Conservation (phyloP, 2,797 vertebrate species). For the Alfaro cultratus region DNA sequence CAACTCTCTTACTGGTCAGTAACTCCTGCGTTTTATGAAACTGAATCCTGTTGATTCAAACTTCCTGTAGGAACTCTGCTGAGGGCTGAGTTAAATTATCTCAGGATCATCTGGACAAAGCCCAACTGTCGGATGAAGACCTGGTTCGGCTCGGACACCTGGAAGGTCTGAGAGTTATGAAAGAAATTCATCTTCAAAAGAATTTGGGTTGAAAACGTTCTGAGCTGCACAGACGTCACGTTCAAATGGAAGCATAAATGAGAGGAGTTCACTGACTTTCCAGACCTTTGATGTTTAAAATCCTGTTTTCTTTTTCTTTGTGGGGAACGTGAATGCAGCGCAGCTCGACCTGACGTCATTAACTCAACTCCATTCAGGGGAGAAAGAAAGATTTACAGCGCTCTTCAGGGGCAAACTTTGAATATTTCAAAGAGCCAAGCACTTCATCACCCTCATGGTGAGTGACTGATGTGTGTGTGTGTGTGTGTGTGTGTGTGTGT, state of each 20-base stretch:
- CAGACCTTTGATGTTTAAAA: not conserved
- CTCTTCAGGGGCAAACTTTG: not conserved
- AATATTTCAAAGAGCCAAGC: not conserved
- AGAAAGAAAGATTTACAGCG: not conserved
- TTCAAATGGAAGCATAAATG: not conserved
- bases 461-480: not conserved
- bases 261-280: not conserved
- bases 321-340: not conserved
- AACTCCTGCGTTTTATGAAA: not conserved
- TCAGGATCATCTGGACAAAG: not conserved
- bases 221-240: not conserved
- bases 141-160: slow-evolving; percentile 2
- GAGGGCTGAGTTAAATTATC: slow-evolving; percentile 10
- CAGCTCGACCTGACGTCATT: not conserved
- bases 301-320: not conserved
- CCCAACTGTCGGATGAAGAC: not conserved
- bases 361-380: not conserved
- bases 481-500: not conserved
- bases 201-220: not conserved
- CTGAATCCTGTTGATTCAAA: not conserved
- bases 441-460: not conserved
- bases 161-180: not conserved
- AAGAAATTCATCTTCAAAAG: not conserved
- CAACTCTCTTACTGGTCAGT: not conserved
- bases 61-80: not conserved